phyloP scores from a whole-genome alignment of 2,797 vertebrate species.

The Manis crassicaudata region DNA sequence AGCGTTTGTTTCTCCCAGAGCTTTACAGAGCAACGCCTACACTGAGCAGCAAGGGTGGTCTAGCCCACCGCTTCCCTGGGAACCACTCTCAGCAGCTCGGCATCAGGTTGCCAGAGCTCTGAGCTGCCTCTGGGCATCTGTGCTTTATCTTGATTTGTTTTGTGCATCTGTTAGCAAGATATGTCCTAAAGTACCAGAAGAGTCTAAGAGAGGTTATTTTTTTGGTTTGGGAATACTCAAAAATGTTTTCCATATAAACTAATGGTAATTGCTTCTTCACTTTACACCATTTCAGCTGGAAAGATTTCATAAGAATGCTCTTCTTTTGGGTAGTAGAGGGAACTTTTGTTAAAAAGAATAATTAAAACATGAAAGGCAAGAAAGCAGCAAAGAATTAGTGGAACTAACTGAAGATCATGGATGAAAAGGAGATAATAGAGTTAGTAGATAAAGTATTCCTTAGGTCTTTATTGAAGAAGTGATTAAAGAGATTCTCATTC shows the following conservation, averaged over 20 bases:
- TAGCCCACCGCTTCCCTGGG: neutral
- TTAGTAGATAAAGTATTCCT: slow-evolving; percentile 13
- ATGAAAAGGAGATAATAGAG: slow-evolving; percentile 29
- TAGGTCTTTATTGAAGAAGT: slow-evolving; percentile 34
- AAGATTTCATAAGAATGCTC: neutral
- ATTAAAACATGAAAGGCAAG: slow-evolving; percentile 55
- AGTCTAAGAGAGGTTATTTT: neutral
- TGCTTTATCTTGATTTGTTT: neutral
- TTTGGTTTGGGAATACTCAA: neutral
- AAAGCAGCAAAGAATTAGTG: slow-evolving; percentile 22
- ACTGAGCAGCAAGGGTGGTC: neutral
- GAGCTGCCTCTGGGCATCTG: neutral
- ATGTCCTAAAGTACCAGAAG: neutral
- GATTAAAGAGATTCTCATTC: slow-evolving; percentile 22
- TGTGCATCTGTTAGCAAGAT: neutral
- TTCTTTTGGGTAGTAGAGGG: neutral
- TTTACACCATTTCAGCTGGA: neutral
- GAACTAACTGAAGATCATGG: neutral
- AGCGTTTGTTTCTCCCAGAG: neutral
- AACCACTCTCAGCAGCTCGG: neutral
- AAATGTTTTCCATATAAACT: neutral
- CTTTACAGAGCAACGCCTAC: no score
- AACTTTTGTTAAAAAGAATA: slow-evolving; percentile 29
- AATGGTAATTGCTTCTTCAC: neutral
- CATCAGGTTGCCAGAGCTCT: neutral